Percentiles rank a stretch among this genome's conserved stretches.
These are phyloP conservation scores for Ptychoptera contaminata DNA, from an alignment of 2,888 invertebrate species.

Conservation along the genomic window DNA sequence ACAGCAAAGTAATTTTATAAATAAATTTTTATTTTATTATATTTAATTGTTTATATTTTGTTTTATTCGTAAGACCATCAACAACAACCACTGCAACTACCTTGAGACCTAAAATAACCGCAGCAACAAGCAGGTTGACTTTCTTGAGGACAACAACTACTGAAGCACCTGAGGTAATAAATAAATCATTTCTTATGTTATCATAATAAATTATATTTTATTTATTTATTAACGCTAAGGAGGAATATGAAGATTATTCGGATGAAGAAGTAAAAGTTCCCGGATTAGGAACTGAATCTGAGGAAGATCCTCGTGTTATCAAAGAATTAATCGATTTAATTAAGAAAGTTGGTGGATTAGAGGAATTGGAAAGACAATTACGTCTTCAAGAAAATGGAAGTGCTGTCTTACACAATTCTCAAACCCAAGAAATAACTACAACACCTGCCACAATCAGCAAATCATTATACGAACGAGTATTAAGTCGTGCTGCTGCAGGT, in stretches of 20 bases:
- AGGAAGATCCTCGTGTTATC: conserved; percentile 41
- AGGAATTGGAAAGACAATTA: conserved; percentile 69
- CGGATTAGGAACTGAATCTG: conserved; percentile 13
- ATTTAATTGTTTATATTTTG: not conserved
- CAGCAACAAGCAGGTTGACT: conserved; percentile 31
- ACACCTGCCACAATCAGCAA: conserved; percentile 56
- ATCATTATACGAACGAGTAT: conserved; percentile 58
- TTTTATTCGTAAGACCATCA: not conserved
- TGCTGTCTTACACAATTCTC: conserved; percentile 31
- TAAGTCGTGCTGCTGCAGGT: conserved; percentile 27
- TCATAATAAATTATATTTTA: not conserved
- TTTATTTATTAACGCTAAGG: not conserved
- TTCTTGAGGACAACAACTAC: conserved; percentile 26
- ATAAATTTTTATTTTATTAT: not conserved
- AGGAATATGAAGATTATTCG: conserved; percentile 25
- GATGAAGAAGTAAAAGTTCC: conserved; percentile 31
- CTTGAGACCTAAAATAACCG: conserved; percentile 23
- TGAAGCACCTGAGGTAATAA: conserved; percentile 21
- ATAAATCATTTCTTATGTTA: not conserved
- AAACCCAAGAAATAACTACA: conserved; percentile 28
- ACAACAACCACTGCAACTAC: conserved; percentile 32
- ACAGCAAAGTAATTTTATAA: conserved; percentile 19
- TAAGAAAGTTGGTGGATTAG: conserved; percentile 76
- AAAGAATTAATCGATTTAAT: conserved; percentile 72
- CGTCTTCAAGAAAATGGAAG: conserved; percentile 37